phyloP scores from a whole-genome alignment of 2,888 invertebrate genomes.

The Amiota minor region DNA sequence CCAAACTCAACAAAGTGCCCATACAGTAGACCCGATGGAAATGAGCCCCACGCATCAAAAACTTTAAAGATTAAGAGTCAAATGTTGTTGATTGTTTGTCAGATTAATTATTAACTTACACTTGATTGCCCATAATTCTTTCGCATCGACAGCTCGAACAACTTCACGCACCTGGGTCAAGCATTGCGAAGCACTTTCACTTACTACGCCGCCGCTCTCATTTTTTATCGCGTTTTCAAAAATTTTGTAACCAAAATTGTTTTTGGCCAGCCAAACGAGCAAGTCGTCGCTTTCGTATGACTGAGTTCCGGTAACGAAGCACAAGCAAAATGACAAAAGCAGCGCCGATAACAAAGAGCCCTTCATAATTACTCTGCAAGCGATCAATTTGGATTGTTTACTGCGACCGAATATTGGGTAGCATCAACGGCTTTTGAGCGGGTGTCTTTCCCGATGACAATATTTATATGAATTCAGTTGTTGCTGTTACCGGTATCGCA shows the following conservation, averaged over 20 bases:
- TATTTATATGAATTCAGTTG: slow-evolving; percentile 17
- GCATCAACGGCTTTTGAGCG: slow-evolving; percentile 14
- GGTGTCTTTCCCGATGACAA: slow-evolving; percentile 17
- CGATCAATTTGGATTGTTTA: neutral
- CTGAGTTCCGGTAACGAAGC: neutral
- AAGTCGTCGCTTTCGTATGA: neutral
- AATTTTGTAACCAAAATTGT: slow-evolving; percentile 58
- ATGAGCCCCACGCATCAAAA: slow-evolving; percentile 41
- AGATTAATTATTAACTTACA: slow-evolving; percentile 39
- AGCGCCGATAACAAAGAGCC: neutral
- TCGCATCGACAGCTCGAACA: slow-evolving; percentile 44
- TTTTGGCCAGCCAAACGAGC: slow-evolving; percentile 52
- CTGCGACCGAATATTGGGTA: slow-evolving; percentile 16
- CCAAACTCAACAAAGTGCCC: slow-evolving; percentile 34
- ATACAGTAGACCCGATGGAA: slow-evolving; percentile 37
- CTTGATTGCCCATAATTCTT: slow-evolving; percentile 46
- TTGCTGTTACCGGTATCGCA: neutral
- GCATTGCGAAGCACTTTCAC: slow-evolving; percentile 41
- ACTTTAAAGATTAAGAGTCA: slow-evolving; percentile 10
- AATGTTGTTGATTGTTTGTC: neutral
- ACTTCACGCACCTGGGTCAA: slow-evolving; percentile 43
- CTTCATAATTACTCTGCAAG: neutral
- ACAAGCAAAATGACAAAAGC: neutral
- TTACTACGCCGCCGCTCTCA: neutral
- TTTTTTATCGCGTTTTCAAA: slow-evolving; percentile 41